Base-by-base conservation (phyloP, 2,888 invertebrate genomes). In the Cyaniris semiargus region DNA sequence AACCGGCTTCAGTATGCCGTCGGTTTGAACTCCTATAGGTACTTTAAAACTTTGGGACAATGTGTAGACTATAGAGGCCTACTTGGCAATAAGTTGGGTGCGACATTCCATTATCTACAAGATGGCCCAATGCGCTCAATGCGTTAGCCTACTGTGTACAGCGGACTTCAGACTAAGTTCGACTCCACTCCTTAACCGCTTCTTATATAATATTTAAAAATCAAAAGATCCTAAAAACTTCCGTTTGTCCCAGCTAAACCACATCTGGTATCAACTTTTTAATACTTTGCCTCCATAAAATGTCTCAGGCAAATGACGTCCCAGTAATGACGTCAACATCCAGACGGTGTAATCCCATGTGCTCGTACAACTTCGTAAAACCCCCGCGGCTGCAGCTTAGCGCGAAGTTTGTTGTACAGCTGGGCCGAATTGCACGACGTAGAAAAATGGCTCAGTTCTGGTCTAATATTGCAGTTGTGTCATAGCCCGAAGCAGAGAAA, bases 351-450 rank as follows among this genome's bases (percentile, higher is more conserved):
- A 66, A 66, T 66, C 58, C 21, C 60, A 58, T n/a, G 23, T 10
- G 27, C 23, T 21, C 23, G 60, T 66, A 27, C 60, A 66, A 66
- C 60, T 66, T 66, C 27, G 23, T 66, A 66, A 27, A 66, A 13
- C 60, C 60, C 60, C 27, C 27, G 23, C 60, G 60, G 60, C 60
- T 23, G 60, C 60, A 66, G 60, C 60, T 66, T 66, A 66, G 23
- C 23, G 27, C 23, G 23, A 66, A 66, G 27, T 66, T 66, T 27
- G 60, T 66, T 21, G 60, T 66, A 27, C 60, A 66, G 60, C 23
- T 66, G 60, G 23, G 23, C 23, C 60, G 27, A 66, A 66, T 66
- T 66, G 23, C 60, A 27, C 60, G 60, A 23, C 60, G 60, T 66
- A 66, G 60, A 66, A 66, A 66, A 66, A 66, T 66, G 23, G 23